Evolutionary conservation across 2,113 vertebrate genomes (phyloP), one percentile per base, ranked within the genome.

Genomic region (Stercorarius parasiticus): DNA sequence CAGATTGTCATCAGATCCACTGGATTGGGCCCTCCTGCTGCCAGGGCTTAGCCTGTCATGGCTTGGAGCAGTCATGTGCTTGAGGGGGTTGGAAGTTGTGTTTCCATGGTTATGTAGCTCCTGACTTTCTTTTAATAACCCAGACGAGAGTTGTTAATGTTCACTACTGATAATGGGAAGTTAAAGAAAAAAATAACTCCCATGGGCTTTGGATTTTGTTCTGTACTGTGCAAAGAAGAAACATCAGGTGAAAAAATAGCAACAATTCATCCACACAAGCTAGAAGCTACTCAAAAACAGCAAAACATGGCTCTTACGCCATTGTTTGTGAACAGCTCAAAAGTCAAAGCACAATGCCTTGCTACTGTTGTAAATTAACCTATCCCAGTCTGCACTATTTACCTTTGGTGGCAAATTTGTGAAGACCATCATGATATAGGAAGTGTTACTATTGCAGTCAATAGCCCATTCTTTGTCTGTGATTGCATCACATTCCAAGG

Each of bases 31-130:
- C n/a, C 27, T 94, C 13, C 56, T 56, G 16, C 72, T 94, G 53
- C 66, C 82, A 79, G 56, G 55, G 45, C 29, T 93, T 94, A 3
- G 32, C 36, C 62, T 95, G 76, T 92, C 66, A 43, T 56, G 74
- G 20, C 74, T 92, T 58, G 78, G 74, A 91, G 49, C n/a, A 90
- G 73, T 95, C 90, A 94, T 79, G 74, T 90, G 92, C 77, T 76
- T 90, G 86, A 96, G 92, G 90, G 94, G 80, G 92, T 26, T 96
- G 93, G 55, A 92, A 92, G 30, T 85, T 92, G 26, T 90, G 93
- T 97, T 96, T 96, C 95, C 94, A 97, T 94, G 95, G 94, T 95
- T 93, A 89, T 97, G 29, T 53, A 87, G 53, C 86, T 95, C 91
- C 80, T 10, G 6, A 85, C 88, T 94, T 93, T 89, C 95, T 95